Evolutionary conservation across 2,113 vertebrate genomes (phyloP), one percentile per base, ranked within the genome.

Genomic region (Vulpes vulpes): DNA sequence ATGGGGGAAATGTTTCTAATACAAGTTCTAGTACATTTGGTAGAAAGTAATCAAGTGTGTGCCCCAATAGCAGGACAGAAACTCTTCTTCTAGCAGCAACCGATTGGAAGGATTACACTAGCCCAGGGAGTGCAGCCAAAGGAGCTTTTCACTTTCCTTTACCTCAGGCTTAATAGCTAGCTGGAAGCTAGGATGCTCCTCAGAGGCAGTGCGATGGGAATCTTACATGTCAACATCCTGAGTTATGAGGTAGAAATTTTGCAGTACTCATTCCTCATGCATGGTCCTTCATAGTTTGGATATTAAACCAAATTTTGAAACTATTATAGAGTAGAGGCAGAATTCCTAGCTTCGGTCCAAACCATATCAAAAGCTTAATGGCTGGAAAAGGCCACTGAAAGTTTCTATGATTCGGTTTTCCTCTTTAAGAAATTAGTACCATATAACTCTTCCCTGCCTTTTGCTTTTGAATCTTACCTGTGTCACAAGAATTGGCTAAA

Each of bases 1-100:
- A 57, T 55, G 55, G 27, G 55, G 23, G 91, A 51, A 82, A 64
- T 85, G 12, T 89, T 96, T 95, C 59, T 78, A 86, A 65, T 82
- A 78, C 2, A 93, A 84, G 76, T 8, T 43, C 49, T 86, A 55
- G 16, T 93, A 55, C 15, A 17, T 91, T 32, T 4, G 78, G 14
- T 51, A 81, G 43, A 82, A 96, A 83, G 62, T 30, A 91, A 30
- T 69, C 3, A 35, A 64, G 4, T 60, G 23, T 55, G 10, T 92
- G 59, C 12, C 71, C 11, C 55, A 78, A 60, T 43, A 89, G 65
- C 27, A 89, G 73, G 11, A 32, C 20, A 53, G 38, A 88, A n/a
- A 67, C 32, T 16, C 43, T 95, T 27, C 7, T 83, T 95, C 71
- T 71, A 89, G 82, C 89, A 79, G 86, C 2, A 67, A 43, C 9